A percentile compares a stretch with the other conserved stretches of the same genome.
phyloP scores from a whole-genome alignment of 2,797 vertebrate genomes.

The Anas georgica region DNA sequence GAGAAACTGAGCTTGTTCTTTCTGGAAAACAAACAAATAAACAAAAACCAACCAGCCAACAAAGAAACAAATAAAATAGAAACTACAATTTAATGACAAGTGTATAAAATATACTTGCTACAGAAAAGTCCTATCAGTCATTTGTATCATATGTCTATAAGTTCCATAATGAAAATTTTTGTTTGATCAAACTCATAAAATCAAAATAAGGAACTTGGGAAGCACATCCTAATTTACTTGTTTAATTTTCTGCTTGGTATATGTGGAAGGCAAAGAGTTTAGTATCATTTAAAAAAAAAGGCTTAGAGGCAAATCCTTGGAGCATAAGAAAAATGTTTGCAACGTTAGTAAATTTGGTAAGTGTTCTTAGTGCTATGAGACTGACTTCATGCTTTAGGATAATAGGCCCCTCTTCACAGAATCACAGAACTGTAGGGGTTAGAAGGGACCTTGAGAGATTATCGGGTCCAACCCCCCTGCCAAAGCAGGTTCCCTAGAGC shows the following conservation, averaged over 20 bases:
- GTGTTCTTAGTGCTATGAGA: neutral
- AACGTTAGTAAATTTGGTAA: neutral
- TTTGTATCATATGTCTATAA: neutral
- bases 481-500: too few species aligned
- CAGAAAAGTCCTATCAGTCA: neutral
- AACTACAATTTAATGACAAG: neutral
- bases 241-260: neutral
- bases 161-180: neutral
- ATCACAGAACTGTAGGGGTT: too few species aligned
- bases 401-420: neutral
- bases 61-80: neutral
- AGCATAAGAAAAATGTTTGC: neutral
- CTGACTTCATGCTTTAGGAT: neutral
- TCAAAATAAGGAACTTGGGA: neutral
- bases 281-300: neutral
- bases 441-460: too few species aligned
- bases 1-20: neutral
- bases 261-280: neutral
- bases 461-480: too few species aligned
- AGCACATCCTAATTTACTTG: neutral
- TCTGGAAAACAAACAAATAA: neutral
- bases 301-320: neutral
- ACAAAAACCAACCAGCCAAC: neutral
- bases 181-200: neutral
- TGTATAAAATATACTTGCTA: neutral